Evolutionary conservation across 2,797 vertebrate species (phyloP).

Genomic region (Cyprinella venusta): DNA sequence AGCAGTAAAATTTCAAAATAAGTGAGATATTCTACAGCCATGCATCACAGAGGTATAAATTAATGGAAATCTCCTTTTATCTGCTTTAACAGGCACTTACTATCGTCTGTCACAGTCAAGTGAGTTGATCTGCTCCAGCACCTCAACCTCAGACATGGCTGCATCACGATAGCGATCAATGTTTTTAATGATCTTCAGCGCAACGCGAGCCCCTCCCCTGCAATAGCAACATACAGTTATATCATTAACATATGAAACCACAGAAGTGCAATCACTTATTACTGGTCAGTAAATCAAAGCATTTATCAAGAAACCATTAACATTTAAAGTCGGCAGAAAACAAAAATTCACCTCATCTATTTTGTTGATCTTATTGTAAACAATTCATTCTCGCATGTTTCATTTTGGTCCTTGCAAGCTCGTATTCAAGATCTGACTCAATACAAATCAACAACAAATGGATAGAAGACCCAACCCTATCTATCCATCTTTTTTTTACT

Average conservation of each 20-base stretch:
- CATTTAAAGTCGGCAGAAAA: background rate
- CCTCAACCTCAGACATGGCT: conserved; percentile 89
- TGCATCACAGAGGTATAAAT: background rate
- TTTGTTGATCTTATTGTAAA: background rate
- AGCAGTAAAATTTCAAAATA: conserved; percentile 1
- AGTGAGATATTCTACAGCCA: background rate
- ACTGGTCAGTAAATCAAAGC: background rate
- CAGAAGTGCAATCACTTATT: background rate
- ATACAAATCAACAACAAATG: too few relatives aligned
- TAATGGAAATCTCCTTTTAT: background rate
- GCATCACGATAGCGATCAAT: conserved; percentile 86
- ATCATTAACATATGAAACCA: background rate
- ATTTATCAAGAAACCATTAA: background rate
- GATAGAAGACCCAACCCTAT: too few relatives aligned
- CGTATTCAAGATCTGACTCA: too few relatives aligned
- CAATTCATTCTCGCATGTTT: background rate
- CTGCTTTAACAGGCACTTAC: conserved; percentile 78
- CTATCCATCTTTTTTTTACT: too few relatives aligned
- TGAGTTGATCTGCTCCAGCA: conserved; percentile 88
- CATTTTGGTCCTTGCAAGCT: background rate
- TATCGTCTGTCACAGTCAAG: conserved; percentile 86
- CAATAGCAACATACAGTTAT: conserved; percentile 10
- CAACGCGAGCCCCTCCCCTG: conserved; percentile 80
- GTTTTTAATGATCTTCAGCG: conserved; percentile 95
- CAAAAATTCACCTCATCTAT: background rate